These are phyloP conservation scores for Nannobrachium achirus DNA, from an alignment of 2,113 vertebrate genomes.

Conservation along the genomic window DNA sequence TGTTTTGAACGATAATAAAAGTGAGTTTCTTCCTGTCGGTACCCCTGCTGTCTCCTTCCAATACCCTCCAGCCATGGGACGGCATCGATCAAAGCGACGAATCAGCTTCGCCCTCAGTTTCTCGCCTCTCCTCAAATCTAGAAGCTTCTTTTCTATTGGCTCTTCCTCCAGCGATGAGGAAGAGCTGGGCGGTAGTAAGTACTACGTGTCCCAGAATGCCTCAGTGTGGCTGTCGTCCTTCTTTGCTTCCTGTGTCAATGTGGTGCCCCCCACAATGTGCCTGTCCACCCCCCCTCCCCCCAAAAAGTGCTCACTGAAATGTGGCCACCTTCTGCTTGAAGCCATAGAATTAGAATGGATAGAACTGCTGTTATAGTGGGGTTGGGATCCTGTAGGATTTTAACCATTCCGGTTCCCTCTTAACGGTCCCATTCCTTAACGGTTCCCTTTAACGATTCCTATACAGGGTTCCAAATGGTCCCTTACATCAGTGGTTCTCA, in stretches of 20 bases:
- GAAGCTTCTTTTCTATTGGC: slow-evolving; percentile 88
- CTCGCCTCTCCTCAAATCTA: slow-evolving; percentile 88
- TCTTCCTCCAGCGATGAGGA: slow-evolving; percentile 89
- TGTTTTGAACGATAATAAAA: neutral
- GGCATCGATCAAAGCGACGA: slow-evolving; percentile 76
- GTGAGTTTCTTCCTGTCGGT: slow-evolving; percentile 2
- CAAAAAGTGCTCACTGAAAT: slow-evolving; percentile 4
- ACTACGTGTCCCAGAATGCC: slow-evolving; percentile 42
- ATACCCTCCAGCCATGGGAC: slow-evolving; percentile 75
- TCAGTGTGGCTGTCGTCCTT: neutral
- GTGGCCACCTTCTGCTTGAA: neutral
- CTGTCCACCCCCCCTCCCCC: neutral
- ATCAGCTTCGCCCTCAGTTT: slow-evolving; percentile 90
- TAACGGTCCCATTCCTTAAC: too few relatives aligned
- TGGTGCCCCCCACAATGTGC: slow-evolving; percentile 23
- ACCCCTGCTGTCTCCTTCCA: neutral
- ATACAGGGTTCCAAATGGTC: too few relatives aligned
- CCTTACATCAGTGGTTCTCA: too few relatives aligned
- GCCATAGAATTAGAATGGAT: slow-evolving; percentile 5
- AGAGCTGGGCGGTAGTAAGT: slow-evolving; percentile 88
- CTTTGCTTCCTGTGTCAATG: neutral
- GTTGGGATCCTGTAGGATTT: too few relatives aligned
- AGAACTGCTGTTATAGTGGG: too few relatives aligned
- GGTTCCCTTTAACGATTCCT: too few relatives aligned
- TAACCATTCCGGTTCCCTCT: too few relatives aligned